Evolutionary conservation across 2,113 vertebrate species (phyloP).

Genomic region (Hyla sarda): DNA sequence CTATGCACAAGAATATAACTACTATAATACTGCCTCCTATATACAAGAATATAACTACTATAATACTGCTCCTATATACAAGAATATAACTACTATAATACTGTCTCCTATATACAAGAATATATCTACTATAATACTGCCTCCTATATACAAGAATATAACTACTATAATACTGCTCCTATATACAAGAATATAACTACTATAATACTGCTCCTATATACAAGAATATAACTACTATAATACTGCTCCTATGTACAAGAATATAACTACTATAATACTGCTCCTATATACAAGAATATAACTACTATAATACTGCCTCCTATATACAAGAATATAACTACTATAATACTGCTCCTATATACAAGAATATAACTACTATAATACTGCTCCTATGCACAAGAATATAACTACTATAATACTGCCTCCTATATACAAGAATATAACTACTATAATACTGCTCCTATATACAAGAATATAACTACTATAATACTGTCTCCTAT

Average conservation of each 20-base stretch:
- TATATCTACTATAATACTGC: constrained; percentile 9
- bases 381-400: neutral
- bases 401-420: constrained; percentile 12
- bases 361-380: constrained; percentile 4
- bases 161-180: neutral
- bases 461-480: neutral
- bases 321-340: neutral
- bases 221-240: constrained; percentile 8
- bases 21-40: constrained; percentile 4
- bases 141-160: neutral
- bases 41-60: constrained; percentile 3
- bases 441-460: too few relatives aligned
- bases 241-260: neutral
- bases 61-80: neutral
- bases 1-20: constrained; percentile 1
- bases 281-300: too few relatives aligned
- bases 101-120: neutral
- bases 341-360: neutral
- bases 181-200: neutral
- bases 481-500: neutral
- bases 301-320: too few relatives aligned
- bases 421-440: too few relatives aligned
- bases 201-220: neutral
- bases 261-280: too few relatives aligned
- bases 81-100: constrained; percentile 18